These are phyloP conservation scores for Blera fallax DNA, from an alignment of 2,888 invertebrate species.

Conservation along the genomic window DNA sequence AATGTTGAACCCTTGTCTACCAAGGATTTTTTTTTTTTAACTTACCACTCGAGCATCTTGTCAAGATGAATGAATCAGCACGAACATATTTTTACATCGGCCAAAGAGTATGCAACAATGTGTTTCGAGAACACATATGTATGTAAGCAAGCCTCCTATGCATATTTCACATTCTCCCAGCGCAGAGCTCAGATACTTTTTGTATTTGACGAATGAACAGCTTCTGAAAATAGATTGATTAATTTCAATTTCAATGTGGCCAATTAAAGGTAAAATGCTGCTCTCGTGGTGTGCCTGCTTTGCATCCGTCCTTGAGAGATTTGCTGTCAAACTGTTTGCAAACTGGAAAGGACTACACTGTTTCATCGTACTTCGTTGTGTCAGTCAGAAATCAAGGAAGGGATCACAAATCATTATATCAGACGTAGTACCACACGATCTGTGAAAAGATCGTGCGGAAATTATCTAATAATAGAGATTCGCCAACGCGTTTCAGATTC, in stretches of 20 bases:
- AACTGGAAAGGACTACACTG: not conserved
- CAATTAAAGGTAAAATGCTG: not conserved
- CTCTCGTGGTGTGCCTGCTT: not conserved
- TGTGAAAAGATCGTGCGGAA: too few species aligned
- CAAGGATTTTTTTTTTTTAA: too few species aligned
- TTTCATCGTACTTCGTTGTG: not conserved
- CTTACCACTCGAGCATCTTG: too few species aligned
- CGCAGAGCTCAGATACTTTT: not conserved
- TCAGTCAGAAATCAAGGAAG: not conserved
- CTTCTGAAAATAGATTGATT: conserved; percentile 13
- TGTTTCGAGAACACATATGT: not conserved
- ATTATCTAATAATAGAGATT: too few species aligned
- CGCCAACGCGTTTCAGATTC: too few species aligned
- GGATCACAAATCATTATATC: not conserved
- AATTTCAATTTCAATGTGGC: not conserved
- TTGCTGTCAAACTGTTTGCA: conserved; percentile 16
- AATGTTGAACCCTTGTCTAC: too few species aligned
- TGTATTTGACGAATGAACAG: not conserved
- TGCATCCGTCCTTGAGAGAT: not conserved
- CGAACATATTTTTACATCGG: not conserved
- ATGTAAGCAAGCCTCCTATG: too few species aligned
- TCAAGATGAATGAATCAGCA: not conserved
- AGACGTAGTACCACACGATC: too few species aligned
- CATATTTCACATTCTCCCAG: not conserved
- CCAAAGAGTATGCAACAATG: conserved; percentile 40